Evolutionary conservation across 2,113 vertebrate species (phyloP).

Genomic region (Mesocricetus auratus): DNA sequence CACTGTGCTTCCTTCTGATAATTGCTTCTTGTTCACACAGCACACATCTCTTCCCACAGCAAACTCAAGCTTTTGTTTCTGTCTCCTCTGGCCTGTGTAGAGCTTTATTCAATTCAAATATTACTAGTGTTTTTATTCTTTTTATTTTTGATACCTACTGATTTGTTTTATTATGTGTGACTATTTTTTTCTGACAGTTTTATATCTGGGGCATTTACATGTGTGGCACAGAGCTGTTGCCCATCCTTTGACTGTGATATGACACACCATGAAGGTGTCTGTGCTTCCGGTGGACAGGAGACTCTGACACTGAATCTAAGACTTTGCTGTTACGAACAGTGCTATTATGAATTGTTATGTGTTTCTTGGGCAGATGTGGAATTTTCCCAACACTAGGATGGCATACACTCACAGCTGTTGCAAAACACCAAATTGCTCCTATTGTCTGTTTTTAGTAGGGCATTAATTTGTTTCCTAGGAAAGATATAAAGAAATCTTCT

Average conservation of each 20-base stretch:
- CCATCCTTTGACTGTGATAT: neutral
- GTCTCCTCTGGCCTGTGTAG: neutral
- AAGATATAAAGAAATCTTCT: neutral
- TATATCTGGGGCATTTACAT: neutral
- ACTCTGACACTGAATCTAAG: neutral
- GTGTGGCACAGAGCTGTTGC: neutral
- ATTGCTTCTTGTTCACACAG: rapidly evolving
- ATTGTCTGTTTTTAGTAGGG: neutral
- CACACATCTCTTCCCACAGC: neutral
- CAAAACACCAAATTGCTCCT: neutral
- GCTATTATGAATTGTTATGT: neutral
- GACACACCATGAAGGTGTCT: neutral
- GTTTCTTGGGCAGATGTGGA: neutral
- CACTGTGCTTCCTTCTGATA: neutral
- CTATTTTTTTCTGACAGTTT: neutral
- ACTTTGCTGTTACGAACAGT: neutral
- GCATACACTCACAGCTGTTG: neutral
- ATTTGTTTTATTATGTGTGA: neutral
- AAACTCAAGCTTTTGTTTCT: neutral
- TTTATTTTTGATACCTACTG: neutral
- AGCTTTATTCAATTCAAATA: neutral
- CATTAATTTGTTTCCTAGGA: neutral
- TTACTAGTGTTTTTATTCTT: neutral
- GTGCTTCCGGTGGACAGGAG: neutral
- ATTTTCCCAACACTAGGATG: neutral